Evolutionary conservation across 2,113 vertebrate species (phyloP).

Genomic region (Upupa epops): DNA sequence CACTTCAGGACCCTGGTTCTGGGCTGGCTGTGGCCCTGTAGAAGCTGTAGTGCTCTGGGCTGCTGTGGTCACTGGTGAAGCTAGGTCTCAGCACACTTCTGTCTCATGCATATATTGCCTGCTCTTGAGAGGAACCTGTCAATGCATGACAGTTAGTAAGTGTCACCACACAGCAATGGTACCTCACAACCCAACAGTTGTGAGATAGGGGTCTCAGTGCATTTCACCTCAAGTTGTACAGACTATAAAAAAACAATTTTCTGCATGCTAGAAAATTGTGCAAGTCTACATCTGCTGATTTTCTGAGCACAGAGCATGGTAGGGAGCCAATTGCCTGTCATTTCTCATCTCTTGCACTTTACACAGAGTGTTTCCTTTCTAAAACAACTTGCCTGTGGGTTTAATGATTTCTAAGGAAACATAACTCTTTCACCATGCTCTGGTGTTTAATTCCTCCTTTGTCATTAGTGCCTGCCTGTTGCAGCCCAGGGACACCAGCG

Average conservation of each 20-base stretch:
- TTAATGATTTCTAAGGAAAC: slow-evolving; percentile 60
- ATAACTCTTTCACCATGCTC: slow-evolving; percentile 34
- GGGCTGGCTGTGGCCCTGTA: not conserved
- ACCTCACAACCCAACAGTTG: not conserved
- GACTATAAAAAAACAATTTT: slow-evolving; percentile 41
- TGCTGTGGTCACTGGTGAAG: not conserved
- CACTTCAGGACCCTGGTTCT: not conserved
- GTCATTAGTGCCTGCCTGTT: not conserved
- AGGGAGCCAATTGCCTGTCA: slow-evolving; percentile 50
- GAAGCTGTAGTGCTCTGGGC: not conserved
- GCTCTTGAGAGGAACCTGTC: accelerated
- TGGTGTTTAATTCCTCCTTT: slow-evolving; percentile 37
- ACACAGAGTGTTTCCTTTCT: slow-evolving; percentile 48
- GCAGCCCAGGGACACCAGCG: slow-evolving; percentile 37
- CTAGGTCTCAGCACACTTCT: not conserved
- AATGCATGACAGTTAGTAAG: not conserved
- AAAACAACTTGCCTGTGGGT: slow-evolving; percentile 63
- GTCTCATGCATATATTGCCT: not conserved
- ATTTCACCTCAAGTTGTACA: slow-evolving; percentile 7
- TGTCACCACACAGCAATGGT: not conserved
- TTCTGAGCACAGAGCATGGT: not conserved
- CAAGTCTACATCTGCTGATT: slow-evolving; percentile 30
- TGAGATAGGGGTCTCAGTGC: not conserved
- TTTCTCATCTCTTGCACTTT: slow-evolving; percentile 52
- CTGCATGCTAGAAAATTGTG: slow-evolving; percentile 8